Base-by-base conservation (phyloP, 2,888 invertebrate species). In the Drosophila testacea region DNA sequence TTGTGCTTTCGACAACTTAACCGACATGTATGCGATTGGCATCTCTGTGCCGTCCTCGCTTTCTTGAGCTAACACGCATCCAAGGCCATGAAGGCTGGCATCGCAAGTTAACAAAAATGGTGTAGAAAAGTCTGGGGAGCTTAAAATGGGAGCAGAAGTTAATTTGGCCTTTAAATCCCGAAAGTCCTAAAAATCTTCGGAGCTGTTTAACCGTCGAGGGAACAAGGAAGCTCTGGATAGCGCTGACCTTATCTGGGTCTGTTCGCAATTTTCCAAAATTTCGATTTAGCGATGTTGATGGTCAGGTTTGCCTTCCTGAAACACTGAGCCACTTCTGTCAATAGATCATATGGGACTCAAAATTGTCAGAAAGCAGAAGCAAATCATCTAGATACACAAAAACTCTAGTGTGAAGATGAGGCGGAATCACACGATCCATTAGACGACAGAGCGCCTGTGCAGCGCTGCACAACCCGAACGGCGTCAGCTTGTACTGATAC, bases 361-460 rank as follows among this genome's bases (percentile, higher is more conserved):
- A 70, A 22, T 68, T 54, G 1, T 46, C 54, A 0, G 66, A 69
- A 1, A 67, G 39, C 7, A 71, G 16, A 0, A 76, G 39, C 0
- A 73, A 32, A 42, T 73, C 69, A 16, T 76, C 71, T 3, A 73
- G 42, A 13, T 78, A 73, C 0, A 73, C 64, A 6, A 77, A 75
- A 0, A 74, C 67, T 27, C 16, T 22, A 3, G 22, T 41, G 2
- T 51, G 46, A 1, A 59, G 11, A 27, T 30, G 16, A 1, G 57
- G 16, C 9, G 56, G 56, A 10, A 65, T 48, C 4, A 54, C 41
- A 11, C 13, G 28, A 32, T 60, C 50, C 41, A 60, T 51, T 11
- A 48, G n/a, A 7, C 51, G 51, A 27, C 38, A 38, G 11, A 51
- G 13, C 4, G 51, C 38, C 4, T 38, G 36, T 2, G 22, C 27